A percentile compares a stretch with the other conserved stretches of the same genome.
Conservation (phyloP, 2,888 invertebrate species). For the Hirtodrosophila alboralis region DNA sequence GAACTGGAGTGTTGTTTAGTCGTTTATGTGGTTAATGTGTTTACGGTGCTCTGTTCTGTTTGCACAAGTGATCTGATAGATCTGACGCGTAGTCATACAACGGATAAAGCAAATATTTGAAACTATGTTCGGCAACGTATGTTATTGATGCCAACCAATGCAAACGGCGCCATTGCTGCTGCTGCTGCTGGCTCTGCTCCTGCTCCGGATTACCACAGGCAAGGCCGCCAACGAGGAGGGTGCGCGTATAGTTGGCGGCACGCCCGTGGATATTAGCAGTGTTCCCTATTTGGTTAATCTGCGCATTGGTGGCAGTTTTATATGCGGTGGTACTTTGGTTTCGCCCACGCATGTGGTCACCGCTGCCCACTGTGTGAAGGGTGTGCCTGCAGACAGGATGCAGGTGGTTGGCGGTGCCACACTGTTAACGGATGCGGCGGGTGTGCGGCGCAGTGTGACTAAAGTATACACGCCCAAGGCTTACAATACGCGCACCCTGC, state of each 20-base stretch:
- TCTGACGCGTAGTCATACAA: constrained; percentile 18
- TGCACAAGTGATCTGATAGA: constrained; percentile 42
- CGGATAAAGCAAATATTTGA: constrained; percentile 36
- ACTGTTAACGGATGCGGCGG: constrained; percentile 53
- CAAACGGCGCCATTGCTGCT: constrained; percentile 24
- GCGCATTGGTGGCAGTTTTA: constrained; percentile 57
- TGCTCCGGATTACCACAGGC: constrained; percentile 20
- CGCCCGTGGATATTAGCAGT: constrained; percentile 53
- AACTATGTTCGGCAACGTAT: constrained; percentile 24
- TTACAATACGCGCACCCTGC: constrained; percentile 56
- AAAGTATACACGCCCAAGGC: constrained; percentile 63
- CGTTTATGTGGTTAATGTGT: background rate
- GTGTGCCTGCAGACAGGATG: constrained; percentile 49
- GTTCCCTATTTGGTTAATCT: constrained; percentile 76
- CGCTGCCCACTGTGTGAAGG: constrained; percentile 80
- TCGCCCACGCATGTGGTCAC: constrained; percentile 75
- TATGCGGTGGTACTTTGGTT: constrained; percentile 81
- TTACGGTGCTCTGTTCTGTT: constrained; percentile 27
- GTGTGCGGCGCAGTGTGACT: constrained; percentile 52
- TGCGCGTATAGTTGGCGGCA: constrained; percentile 74
- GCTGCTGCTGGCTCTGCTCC: constrained; percentile 20
- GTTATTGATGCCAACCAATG: constrained; percentile 46
- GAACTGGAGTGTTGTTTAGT: constrained; percentile 23
- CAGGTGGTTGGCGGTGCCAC: constrained; percentile 73
- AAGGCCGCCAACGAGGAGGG: constrained; percentile 42